A percentile compares a stretch with the other conserved stretches of the same genome.
Evolutionary conservation across 2,797 vertebrate species (phyloP).

Genomic region (Anguilla pacifica): DNA sequence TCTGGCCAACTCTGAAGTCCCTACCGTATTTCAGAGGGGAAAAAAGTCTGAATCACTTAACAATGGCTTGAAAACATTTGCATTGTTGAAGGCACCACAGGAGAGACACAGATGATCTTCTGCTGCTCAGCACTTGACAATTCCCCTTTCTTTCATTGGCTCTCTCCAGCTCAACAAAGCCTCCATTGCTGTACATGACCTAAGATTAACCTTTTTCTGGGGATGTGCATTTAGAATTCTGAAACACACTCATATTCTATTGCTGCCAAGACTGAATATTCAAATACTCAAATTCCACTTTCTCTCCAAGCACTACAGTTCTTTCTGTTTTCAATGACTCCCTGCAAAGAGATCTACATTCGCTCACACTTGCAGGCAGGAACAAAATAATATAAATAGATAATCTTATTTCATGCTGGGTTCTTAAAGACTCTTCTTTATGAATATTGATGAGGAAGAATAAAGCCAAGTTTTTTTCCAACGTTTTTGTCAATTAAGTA

Average conservation of each 20-base stretch:
- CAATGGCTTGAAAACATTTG: neutral
- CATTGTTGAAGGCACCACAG: neutral
- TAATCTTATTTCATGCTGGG: conserved; percentile 19
- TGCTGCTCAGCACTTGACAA: neutral
- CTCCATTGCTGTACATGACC: neutral
- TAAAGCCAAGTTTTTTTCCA: neutral
- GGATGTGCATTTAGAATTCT: neutral
- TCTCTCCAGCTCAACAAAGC: neutral
- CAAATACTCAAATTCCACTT: neutral
- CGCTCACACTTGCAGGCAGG: conserved; percentile 12
- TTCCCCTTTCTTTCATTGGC: neutral
- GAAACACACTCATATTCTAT: neutral
- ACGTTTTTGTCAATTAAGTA: neutral
- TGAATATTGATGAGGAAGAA: conserved; percentile 10
- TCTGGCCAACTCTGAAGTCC: neutral
- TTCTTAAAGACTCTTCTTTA: neutral
- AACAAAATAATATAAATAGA: conserved; percentile 9
- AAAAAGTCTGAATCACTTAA: neutral
- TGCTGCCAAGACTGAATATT: conserved; percentile 3
- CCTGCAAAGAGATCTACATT: conserved; percentile 10
- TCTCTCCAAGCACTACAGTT: neutral
- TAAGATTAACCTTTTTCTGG: neutral
- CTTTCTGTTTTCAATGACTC: conserved; percentile 2
- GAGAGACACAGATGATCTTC: neutral
- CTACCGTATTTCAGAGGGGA: neutral